A percentile compares a stretch with the other conserved stretches of the same genome.
Evolutionary conservation across 2,797 vertebrate genomes (phyloP).

Genomic region (Anolis apletophallus): DNA sequence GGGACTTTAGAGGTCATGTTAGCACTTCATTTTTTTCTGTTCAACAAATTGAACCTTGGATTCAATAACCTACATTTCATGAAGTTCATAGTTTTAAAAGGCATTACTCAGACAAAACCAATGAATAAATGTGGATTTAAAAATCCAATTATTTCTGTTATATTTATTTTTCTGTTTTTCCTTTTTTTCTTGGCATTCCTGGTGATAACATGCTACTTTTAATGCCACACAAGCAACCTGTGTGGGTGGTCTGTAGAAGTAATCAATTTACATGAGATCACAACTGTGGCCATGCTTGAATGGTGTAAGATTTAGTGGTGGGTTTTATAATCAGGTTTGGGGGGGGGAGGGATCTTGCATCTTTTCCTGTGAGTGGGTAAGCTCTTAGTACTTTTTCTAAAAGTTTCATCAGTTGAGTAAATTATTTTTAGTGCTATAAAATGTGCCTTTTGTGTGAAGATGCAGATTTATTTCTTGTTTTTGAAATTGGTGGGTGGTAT

Average conservation of each 20-base stretch:
- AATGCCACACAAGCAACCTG: constrained; percentile 6
- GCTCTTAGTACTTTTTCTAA: neutral
- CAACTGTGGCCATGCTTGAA: neutral
- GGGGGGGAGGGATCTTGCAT: neutral
- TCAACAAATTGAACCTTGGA: neutral
- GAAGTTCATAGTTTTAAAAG: neutral
- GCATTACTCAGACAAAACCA: neutral
- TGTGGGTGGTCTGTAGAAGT: constrained; percentile 16
- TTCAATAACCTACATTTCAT: neutral
- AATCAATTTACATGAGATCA: neutral
- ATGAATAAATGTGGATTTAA: neutral
- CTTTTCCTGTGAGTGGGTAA: neutral
- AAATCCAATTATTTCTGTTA: neutral
- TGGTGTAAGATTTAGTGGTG: neutral
- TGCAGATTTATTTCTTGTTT: neutral
- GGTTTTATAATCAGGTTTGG: neutral
- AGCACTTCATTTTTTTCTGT: neutral
- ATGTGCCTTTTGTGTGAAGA: neutral
- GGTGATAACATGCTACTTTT: neutral
- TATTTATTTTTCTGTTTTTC: neutral
- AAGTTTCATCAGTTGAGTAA: neutral
- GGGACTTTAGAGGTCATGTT: neutral
- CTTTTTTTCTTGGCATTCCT: neutral
- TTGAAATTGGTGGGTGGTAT: neutral
- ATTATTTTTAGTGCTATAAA: neutral